Evolutionary conservation across 2,113 vertebrate species (phyloP).

Genomic region (Octodon degus): DNA sequence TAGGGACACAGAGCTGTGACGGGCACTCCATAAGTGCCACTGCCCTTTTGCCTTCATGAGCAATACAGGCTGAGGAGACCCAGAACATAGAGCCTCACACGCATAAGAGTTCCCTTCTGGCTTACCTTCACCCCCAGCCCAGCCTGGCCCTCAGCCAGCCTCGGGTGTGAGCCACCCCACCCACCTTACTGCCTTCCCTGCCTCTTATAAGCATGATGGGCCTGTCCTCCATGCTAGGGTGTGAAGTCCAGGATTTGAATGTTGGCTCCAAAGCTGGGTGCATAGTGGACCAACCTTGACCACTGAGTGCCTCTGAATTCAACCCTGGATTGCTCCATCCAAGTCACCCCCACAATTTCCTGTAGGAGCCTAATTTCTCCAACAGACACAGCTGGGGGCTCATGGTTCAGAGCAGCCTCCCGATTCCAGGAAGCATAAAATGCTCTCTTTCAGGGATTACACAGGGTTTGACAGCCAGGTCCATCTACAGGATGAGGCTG

Average conservation of each 20-base stretch:
- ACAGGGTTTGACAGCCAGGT: not conserved
- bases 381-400: not conserved
- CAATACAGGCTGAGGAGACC: not conserved
- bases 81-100: not conserved
- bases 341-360: not conserved
- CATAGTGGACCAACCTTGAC: not conserved
- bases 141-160: not conserved
- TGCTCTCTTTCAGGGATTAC: not conserved
- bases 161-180: not conserved
- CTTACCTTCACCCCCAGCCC: not conserved
- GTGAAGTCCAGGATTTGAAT: not conserved
- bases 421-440: not conserved
- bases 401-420: not conserved
- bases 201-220: not conserved
- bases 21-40: not conserved
- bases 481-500: not conserved
- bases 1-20: not conserved
- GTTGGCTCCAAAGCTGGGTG: not conserved
- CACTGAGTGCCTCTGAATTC: not conserved
- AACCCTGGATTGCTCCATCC: not conserved
- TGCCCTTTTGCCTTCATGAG: not conserved
- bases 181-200: not conserved
- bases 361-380: too few relatives aligned
- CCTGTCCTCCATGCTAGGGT: not conserved
- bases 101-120: rapidly evolving